Base-by-base conservation (phyloP, 2,888 invertebrate genomes). In the Gortyna flavago region DNA sequence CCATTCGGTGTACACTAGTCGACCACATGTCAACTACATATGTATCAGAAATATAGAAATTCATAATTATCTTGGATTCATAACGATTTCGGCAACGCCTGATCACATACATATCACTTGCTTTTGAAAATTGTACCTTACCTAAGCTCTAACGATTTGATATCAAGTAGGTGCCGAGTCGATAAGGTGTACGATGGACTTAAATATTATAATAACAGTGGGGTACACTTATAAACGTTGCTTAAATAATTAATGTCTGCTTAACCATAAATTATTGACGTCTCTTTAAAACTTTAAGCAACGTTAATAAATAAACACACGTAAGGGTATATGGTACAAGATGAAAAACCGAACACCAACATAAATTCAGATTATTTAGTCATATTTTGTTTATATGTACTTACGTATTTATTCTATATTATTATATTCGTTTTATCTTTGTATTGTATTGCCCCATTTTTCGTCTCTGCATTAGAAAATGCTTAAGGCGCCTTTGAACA, bases 261-360 rank as follows among this genome's bases (percentile, higher is more conserved):
- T 25, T 59, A n/a, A 18, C 61, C 18, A 62, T n/a, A 21, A 11
- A n/a, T 62, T 69, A n/a, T 21, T n/a, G n/a, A n/a, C 69, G 6
- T 35, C 61, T n/a, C n/a, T 35, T 61, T n/a, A n/a, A n/a, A 69
- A 59, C 18, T 35, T 69, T 61, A 68, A n/a, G n/a, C 35, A 69
- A 69, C 7, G 69, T 69, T 38, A 62, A 21, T n/a, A 69, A 61
- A 69, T 32, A 68, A 68, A 25, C 29, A 48, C 16, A 32, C 48
- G 9, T 32, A 44, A 44, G 18, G 18, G 35, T 35, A 48, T 61
- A 21, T 61, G 29, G 29, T 61, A 70, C 41, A 32, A 21, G 8
- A 59, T 48, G 77, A 54, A 80, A 77, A 80, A 77, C 51, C 80
- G 71, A 44, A 64, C 77, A 80, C 77, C 80, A 72, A 70, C 69